phyloP scores from a whole-genome alignment of 2,888 invertebrate genomes.

The Cepaea hortensis region DNA sequence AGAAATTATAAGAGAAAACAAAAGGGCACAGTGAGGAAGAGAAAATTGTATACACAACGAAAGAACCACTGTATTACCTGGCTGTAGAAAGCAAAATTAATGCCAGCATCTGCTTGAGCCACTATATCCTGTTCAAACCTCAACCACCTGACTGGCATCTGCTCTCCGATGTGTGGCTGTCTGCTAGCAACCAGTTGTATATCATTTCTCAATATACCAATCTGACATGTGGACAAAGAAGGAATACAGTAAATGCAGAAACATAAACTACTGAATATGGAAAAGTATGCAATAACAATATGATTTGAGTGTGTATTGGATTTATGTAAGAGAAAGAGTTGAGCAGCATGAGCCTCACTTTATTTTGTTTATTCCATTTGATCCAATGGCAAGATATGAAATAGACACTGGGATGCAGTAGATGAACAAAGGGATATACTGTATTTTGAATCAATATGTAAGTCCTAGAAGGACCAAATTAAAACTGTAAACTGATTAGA shows the following conservation, averaged over 20 bases:
- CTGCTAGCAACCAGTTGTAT: slow-evolving; percentile 72
- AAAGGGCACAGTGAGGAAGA: too few relatives aligned
- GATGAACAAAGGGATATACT: too few relatives aligned
- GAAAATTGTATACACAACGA: too few relatives aligned
- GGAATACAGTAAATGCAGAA: background rate
- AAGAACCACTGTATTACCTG: slow-evolving; percentile 63
- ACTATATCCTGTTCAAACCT: slow-evolving; percentile 74
- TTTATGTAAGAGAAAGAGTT: too few relatives aligned
- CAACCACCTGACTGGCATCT: slow-evolving; percentile 76
- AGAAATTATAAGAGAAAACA: too few relatives aligned
- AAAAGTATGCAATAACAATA: background rate
- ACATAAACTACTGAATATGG: background rate
- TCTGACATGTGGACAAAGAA: slow-evolving; percentile 56
- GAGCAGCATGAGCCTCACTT: too few relatives aligned
- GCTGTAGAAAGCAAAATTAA: slow-evolving; percentile 72
- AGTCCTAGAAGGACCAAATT: too few relatives aligned
- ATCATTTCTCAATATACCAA: slow-evolving; percentile 65
- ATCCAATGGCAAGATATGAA: too few relatives aligned
- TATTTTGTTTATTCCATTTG: too few relatives aligned
- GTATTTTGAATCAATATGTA: too few relatives aligned
- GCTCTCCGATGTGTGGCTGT: slow-evolving; percentile 75
- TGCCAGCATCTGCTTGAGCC: slow-evolving; percentile 71
- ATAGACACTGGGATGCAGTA: too few relatives aligned
- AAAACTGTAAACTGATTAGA: too few relatives aligned
- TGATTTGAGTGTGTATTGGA: background rate